These are phyloP conservation scores for Drosophila dives DNA, from an alignment of 2,888 invertebrate species.

Conservation along the genomic window DNA sequence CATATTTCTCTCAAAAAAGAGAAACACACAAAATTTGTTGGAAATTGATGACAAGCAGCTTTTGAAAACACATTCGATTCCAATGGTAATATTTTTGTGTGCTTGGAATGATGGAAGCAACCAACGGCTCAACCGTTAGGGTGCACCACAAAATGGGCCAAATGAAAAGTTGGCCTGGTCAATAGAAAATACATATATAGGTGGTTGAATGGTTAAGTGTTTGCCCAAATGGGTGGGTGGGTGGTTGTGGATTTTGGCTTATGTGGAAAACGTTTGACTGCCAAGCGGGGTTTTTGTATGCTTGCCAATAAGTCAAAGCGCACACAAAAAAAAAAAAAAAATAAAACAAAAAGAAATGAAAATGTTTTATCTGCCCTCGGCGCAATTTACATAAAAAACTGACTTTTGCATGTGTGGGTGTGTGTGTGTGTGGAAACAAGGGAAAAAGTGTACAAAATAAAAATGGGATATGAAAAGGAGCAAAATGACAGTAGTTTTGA, in stretches of 20 bases:
- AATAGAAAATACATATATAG: conserved; percentile 35
- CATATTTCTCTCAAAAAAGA: not conserved
- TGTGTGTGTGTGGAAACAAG: conserved; percentile 17
- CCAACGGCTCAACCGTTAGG: conserved; percentile 55
- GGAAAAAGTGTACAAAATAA: conserved; percentile 7
- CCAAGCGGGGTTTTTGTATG: conserved; percentile 56
- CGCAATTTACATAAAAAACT: conserved; percentile 70
- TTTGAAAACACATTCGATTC: conserved; percentile 41
- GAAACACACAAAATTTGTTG: conserved; percentile 13
- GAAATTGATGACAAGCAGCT: conserved; percentile 52
- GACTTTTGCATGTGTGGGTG: conserved; percentile 39
- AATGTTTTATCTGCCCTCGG: conserved; percentile 67
- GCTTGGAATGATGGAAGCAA: conserved; percentile 47
- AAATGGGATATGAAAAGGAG: conserved; percentile 12
- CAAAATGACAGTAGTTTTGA: conserved; percentile 57
- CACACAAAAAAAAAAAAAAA: conserved; percentile 35
- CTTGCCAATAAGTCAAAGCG: conserved; percentile 72
- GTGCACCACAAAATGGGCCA: conserved; percentile 58
- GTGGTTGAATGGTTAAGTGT: conserved; percentile 4
- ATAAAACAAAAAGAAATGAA: conserved; percentile 23
- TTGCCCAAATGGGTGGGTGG: conserved; percentile 1
- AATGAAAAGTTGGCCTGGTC: conserved; percentile 56
- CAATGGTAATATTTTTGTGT: conserved; percentile 4
- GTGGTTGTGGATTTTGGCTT: conserved; percentile 1
- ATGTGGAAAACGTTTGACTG: conserved; percentile 46